Evolutionary conservation across 2,797 vertebrate genomes (phyloP).

Genomic region (Psittacula echo): DNA sequence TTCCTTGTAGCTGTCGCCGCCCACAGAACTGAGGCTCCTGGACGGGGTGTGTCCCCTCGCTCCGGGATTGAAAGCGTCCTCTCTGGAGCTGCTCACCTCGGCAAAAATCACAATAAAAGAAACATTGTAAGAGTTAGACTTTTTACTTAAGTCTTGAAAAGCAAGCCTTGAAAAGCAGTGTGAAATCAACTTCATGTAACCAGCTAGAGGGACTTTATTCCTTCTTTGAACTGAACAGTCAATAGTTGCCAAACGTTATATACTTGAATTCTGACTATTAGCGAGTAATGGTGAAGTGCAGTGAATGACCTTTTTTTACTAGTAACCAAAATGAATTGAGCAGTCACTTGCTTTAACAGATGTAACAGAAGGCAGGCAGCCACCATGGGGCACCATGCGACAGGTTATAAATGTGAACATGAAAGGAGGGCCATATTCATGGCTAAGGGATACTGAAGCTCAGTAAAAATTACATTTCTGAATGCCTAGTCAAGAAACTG

Average conservation of each 20-base stretch:
- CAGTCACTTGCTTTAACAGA: background rate
- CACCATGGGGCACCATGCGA: constrained; percentile 48
- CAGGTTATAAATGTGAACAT: background rate
- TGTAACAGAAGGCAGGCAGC: constrained; percentile 1
- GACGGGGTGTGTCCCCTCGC: background rate
- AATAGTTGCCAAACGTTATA: background rate
- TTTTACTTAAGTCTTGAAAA: background rate
- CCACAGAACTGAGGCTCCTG: background rate
- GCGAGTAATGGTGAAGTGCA: background rate
- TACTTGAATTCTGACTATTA: background rate
- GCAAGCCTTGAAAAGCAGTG: background rate
- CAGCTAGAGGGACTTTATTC: background rate
- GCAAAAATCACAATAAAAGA: background rate
- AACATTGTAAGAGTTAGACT: background rate
- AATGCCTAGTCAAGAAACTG: background rate
- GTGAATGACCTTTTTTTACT: background rate
- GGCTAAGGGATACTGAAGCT: background rate
- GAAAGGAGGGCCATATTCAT: background rate
- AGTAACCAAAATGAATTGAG: background rate
- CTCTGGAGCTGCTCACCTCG: background rate
- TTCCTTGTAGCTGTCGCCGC: background rate
- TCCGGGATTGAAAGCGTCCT: background rate
- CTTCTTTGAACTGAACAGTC: background rate
- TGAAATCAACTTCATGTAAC: background rate
- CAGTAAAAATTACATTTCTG: background rate